Evolutionary conservation across 2,113 vertebrate species (phyloP).

Genomic region (Erythrocercus mccallii): DNA sequence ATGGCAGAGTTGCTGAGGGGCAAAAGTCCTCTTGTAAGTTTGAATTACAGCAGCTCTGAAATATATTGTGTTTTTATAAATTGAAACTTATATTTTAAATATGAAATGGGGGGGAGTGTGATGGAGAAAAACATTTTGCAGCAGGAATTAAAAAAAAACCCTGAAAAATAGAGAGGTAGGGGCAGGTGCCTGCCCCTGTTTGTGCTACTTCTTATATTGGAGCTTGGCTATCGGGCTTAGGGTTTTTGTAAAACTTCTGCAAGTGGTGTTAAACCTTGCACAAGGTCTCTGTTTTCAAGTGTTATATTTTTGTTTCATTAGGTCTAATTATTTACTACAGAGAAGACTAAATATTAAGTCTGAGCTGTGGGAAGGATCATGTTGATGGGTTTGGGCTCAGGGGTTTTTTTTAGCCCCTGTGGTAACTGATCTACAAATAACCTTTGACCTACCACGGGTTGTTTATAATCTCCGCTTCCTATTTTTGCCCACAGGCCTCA

Average conservation of each 20-base stretch:
- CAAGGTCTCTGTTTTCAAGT: not conserved
- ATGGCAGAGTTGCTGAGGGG: not conserved
- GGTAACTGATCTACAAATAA: slow-evolving; percentile 39
- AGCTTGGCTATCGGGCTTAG: not conserved
- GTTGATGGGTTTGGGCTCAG: not conserved
- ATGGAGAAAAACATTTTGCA: not conserved
- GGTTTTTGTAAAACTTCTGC: not conserved
- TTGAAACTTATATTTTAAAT: not conserved
- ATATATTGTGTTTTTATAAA: not conserved
- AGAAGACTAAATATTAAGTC: not conserved
- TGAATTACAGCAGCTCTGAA: not conserved
- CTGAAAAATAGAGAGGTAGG: not conserved
- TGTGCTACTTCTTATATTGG: not conserved
- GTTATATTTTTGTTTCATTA: not conserved
- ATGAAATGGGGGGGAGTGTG: not conserved
- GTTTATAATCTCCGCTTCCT: slow-evolving; percentile 54
- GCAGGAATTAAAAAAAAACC: not conserved
- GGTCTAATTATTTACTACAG: not conserved
- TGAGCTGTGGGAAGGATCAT: not conserved
- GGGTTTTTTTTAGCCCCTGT: not conserved
- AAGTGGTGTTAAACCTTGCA: not conserved
- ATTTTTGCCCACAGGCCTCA: slow-evolving; percentile 18
- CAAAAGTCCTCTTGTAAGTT: not conserved
- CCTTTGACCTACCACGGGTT: slow-evolving; percentile 39
- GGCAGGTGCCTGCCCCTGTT: not conserved